phyloP scores from a whole-genome alignment of 2,113 vertebrate species.

The Hemiprocne comata region DNA sequence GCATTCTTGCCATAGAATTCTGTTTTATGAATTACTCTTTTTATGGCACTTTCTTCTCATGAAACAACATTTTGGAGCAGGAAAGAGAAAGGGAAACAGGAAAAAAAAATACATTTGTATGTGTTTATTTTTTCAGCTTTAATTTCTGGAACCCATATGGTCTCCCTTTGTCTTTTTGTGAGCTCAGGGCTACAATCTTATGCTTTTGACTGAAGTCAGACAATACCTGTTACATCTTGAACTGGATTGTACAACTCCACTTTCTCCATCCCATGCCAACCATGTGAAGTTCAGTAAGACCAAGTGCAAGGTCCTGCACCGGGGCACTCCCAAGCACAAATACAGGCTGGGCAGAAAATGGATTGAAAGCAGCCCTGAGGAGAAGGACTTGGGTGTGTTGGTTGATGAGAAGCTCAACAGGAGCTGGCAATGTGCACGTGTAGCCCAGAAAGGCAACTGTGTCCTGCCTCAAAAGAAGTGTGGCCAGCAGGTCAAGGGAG shows the following conservation, averaged over 20 bases:
- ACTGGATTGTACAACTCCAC: neutral
- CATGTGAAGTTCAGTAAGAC: no score
- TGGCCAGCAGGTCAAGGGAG: no score
- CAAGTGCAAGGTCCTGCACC: no score
- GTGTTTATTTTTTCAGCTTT: neutral
- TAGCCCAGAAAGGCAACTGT: no score
- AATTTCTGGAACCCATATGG: neutral
- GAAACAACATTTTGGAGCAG: neutral
- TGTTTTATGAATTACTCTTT: neutral
- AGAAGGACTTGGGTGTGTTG: no score
- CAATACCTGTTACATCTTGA: neutral
- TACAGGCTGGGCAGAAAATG: no score
- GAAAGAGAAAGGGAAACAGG: neutral
- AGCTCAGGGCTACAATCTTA: neutral
- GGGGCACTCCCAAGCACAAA: no score
- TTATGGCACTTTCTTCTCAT: neutral
- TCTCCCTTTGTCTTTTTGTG: neutral
- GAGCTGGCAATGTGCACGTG: no score
- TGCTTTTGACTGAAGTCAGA: neutral
- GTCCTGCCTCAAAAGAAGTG: no score
- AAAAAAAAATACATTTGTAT: neutral
- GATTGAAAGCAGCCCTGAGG: no score
- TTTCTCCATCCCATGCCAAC: neutral
- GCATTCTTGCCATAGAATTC: neutral
- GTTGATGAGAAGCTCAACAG: no score